Evolutionary conservation across 1,140 invertebrate species (phyloP).

Genomic region (Hyposmocoma kahamanoa): DNA sequence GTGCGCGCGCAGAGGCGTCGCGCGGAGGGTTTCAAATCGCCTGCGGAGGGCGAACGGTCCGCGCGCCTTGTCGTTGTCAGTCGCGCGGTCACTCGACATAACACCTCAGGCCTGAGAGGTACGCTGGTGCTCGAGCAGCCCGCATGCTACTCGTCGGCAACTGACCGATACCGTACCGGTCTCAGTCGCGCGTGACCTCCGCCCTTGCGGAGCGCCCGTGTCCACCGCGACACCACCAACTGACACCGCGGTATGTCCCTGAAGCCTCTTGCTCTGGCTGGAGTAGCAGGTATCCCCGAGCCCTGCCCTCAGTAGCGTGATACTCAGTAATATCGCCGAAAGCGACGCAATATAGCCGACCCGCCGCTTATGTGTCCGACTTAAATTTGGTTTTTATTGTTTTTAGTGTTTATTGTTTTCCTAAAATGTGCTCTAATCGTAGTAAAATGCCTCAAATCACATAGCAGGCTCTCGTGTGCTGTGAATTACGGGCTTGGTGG

Average conservation of each 20-base stretch:
- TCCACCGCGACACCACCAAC: slow-evolving; percentile 14
- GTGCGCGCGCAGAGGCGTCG: slow-evolving; percentile 64
- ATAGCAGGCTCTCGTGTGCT: slow-evolving; percentile 14
- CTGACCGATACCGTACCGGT: slow-evolving; percentile 46
- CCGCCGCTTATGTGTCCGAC: slow-evolving; percentile 45
- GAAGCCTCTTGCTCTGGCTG: background rate
- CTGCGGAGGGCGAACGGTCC: slow-evolving; percentile 55
- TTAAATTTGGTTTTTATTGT: slow-evolving; percentile 63
- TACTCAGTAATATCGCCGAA: slow-evolving; percentile 40
- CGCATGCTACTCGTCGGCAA: slow-evolving; percentile 39
- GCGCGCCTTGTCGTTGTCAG: slow-evolving; percentile 40
- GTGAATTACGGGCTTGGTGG: slow-evolving; percentile 18
- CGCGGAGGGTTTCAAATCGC: slow-evolving; percentile 66
- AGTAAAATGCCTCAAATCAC: slow-evolving; percentile 25
- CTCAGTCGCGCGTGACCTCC: slow-evolving; percentile 30
- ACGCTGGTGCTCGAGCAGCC: slow-evolving; percentile 23
- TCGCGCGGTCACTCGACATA: slow-evolving; percentile 46
- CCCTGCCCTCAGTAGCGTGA: slow-evolving; percentile 39
- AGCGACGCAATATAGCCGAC: slow-evolving; percentile 31
- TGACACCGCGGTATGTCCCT: background rate
- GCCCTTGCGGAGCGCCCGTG: slow-evolving; percentile 20
- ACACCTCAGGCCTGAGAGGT: slow-evolving; percentile 52
- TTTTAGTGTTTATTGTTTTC: slow-evolving; percentile 64
- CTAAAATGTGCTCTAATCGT: slow-evolving; percentile 47
- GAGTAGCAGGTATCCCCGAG: slow-evolving; percentile 4